Evolutionary conservation across 2,113 vertebrate species (phyloP).

Genomic region (Muntiacus reevesi): DNA sequence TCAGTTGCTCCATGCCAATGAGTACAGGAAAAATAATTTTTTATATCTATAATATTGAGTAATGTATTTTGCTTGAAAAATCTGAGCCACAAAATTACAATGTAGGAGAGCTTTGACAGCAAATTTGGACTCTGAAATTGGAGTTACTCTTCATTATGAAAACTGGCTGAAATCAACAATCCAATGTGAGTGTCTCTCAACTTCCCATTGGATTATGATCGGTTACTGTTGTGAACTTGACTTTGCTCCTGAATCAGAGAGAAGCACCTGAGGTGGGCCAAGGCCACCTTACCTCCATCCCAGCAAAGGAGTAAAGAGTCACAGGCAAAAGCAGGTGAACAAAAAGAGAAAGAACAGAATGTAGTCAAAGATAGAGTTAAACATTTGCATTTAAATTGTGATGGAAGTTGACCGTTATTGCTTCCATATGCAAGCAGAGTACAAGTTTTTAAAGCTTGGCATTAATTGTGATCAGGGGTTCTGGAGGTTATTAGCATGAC

Average conservation of each 20-base stretch:
- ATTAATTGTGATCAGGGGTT: not conserved
- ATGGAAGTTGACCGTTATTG: slow-evolving; percentile 23
- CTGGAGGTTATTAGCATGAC: not conserved
- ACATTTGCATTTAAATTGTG: slow-evolving; percentile 33
- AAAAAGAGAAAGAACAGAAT: not conserved
- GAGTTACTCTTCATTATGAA: not conserved
- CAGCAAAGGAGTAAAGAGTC: not conserved
- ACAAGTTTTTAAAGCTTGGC: not conserved
- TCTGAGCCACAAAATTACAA: not conserved
- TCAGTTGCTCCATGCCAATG: not conserved
- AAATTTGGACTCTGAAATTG: slow-evolving; percentile 20
- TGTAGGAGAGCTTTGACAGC: not conserved
- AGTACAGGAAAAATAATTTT: not conserved
- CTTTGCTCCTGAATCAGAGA: not conserved
- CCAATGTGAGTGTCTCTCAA: not conserved
- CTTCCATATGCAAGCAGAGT: not conserved
- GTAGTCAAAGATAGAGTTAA: slow-evolving; percentile 16
- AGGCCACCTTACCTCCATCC: too few species aligned
- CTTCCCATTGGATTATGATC: not conserved
- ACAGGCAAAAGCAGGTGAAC: not conserved
- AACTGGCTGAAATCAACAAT: not conserved
- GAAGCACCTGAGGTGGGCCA: not conserved
- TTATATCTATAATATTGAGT: not conserved
- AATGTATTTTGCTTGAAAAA: slow-evolving; percentile 40
- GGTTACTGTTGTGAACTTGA: not conserved